A percentile compares a stretch with the other conserved stretches of the same genome.
These are phyloP conservation scores for Coptodon bakossiorum DNA, from an alignment of 2,113 vertebrate species.

Conservation along the genomic window DNA sequence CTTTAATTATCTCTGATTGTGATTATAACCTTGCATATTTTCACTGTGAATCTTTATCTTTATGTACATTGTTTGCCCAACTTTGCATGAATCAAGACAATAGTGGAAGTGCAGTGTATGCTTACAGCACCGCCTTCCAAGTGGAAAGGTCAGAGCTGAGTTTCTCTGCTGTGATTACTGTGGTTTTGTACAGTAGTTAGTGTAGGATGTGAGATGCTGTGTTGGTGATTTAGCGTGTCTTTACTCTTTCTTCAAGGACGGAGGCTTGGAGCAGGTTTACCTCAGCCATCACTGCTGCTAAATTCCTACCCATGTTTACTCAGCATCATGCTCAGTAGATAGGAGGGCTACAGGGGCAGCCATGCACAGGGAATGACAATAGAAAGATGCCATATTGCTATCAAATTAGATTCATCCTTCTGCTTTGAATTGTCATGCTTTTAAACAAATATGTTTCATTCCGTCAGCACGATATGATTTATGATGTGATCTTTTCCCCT, in stretches of 20 bases:
- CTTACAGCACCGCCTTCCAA: neutral
- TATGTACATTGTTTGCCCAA: slow-evolving; percentile 28
- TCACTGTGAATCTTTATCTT: slow-evolving; percentile 5
- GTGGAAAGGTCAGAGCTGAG: slow-evolving; percentile 3
- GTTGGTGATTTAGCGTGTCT: neutral
- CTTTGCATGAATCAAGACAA: slow-evolving; percentile 1
- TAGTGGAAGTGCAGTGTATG: neutral
- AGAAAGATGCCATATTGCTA: slow-evolving; percentile 4
- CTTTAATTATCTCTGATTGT: slow-evolving; percentile 59
- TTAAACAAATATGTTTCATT: slow-evolving; percentile 25
- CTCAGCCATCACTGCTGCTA: neutral
- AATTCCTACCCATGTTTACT: neutral
- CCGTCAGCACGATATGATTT: slow-evolving; percentile 13
- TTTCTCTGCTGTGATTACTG: slow-evolving; percentile 13
- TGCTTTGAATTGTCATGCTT: neutral
- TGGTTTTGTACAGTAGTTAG: neutral
- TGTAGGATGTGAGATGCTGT: neutral
- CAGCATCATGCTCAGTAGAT: neutral
- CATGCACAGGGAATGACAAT: neutral
- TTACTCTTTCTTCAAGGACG: slow-evolving; percentile 33
- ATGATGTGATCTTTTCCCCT: neutral
- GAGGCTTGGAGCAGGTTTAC: neutral
- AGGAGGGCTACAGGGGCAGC: neutral
- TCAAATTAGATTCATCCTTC: slow-evolving; percentile 12
- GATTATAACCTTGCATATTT: slow-evolving; percentile 39